phyloP scores from a whole-genome alignment of 2,888 invertebrate species.

The Agrotis segetum region DNA sequence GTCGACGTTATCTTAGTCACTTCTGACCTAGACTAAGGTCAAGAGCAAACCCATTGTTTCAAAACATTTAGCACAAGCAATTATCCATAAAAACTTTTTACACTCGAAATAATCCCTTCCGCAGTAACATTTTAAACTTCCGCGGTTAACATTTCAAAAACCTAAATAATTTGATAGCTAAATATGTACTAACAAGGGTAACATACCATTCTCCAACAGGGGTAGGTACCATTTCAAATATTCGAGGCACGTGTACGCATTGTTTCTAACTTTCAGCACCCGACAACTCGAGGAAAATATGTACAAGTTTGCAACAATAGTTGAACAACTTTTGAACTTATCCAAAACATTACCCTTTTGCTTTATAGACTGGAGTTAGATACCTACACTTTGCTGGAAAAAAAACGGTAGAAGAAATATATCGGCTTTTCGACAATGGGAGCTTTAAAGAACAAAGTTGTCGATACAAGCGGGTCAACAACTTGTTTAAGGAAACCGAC shows the following conservation, averaged over 20 bases:
- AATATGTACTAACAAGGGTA: constrained; percentile 5
- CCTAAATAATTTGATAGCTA: neutral
- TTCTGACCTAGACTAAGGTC: no score
- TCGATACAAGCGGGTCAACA: no score
- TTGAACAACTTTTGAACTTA: constrained; percentile 28
- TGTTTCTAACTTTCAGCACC: constrained; percentile 31
- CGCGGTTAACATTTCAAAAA: neutral
- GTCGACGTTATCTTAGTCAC: no score
- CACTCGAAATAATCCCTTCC: neutral
- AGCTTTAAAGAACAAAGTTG: no score
- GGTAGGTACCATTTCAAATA: constrained; percentile 21
- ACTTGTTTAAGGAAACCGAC: no score
- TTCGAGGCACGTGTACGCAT: constrained; percentile 26
- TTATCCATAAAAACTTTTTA: neutral
- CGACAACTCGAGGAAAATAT: constrained; percentile 28
- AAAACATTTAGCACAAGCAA: neutral
- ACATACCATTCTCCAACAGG: constrained; percentile 7
- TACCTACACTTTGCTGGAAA: neutral
- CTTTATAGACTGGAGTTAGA: constrained; percentile 11
- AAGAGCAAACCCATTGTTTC: no score
- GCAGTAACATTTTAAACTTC: neutral
- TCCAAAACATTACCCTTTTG: constrained; percentile 25
- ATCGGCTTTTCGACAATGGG: no score
- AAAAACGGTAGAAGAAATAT: neutral
- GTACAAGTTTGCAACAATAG: constrained; percentile 37